Evolutionary conservation across 2,797 vertebrate genomes (phyloP), one percentile per base, ranked within the genome.

Genomic region (Neosilurus mollespiculum): DNA sequence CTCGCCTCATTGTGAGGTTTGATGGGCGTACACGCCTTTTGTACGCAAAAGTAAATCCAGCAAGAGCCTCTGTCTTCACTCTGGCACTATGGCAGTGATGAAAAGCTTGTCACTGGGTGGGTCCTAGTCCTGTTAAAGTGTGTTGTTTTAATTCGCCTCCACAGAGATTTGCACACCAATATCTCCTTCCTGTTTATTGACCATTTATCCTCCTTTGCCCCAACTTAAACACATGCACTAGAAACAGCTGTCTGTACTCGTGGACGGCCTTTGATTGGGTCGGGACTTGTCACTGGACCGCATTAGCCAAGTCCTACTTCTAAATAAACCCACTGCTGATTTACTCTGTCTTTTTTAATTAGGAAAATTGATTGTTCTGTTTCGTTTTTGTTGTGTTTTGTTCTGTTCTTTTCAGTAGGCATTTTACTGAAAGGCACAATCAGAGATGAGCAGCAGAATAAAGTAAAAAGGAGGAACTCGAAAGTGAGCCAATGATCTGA

Each of bases 311-410:
- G 67, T 37, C 66, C 54, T 69, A 51, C 81, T 78, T 54, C 43
- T 67, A 81, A 78, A 78, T 75, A 34, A 70, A 78, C 81, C 53
- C 30, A 56, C 61, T 51, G 34, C 79, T 58, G 24, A 56, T 76
- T 56, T 53, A 83, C 65, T 51, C 66, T 14, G 30, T 51, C 58
- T 56, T 80, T 82, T 83, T 88, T 83, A 83, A 87, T 86, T 85
- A 88, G 87, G 83, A 78, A 83, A 85, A 86, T 87, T 66, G 76
- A 84, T 87, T 86, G 81, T 80, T 77, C 73, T 67, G 43, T 86
- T 76, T 62, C 9, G 6, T 65, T 10, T 65, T 26, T 89, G 84
- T 81, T 76, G 78, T 81, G 65, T 59, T 87, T 81, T 61, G 43
- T 43, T 43, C 43, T 43, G 43, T 43, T 43, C 43, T 82, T 81